Conservation (phyloP, 1,140 invertebrate species). For the Capitella teleta region DNA sequence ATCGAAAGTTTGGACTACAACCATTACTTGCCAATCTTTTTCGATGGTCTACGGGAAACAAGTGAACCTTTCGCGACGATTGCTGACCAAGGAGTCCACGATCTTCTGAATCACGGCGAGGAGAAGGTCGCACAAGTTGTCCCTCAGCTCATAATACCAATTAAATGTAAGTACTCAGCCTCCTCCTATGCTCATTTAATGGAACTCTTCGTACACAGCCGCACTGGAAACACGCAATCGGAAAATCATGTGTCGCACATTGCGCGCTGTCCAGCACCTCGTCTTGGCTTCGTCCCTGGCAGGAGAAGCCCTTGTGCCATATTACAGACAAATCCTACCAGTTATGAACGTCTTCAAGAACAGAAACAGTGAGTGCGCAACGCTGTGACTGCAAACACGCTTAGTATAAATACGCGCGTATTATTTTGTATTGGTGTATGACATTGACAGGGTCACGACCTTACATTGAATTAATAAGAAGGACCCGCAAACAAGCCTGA, state of each 20-base stretch:
- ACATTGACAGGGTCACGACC: no score
- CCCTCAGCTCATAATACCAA: conserved; percentile 81
- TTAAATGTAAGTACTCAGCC: conserved; percentile 61
- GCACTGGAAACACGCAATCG: conserved; percentile 69
- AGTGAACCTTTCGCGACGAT: conserved; percentile 79
- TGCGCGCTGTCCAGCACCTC: conserved; percentile 69
- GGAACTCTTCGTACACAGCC: conserved; percentile 47
- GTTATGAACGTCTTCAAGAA: conserved; percentile 80
- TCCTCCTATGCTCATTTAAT: neutral
- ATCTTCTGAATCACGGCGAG: conserved; percentile 70
- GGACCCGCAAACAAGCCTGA: no score
- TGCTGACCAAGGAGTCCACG: conserved; percentile 72
- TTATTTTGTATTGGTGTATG: no score
- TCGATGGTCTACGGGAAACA: conserved; percentile 78
- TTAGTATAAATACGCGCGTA: no score
- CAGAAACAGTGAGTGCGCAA: conserved; percentile 61
- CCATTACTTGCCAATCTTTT: conserved; percentile 86
- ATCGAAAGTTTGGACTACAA: conserved; percentile 82
- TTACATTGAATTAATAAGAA: no score
- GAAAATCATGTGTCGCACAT: conserved; percentile 60
- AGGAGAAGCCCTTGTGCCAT: conserved; percentile 82
- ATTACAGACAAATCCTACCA: conserved; percentile 83
- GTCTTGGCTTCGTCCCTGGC: conserved; percentile 66
- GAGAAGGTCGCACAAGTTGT: conserved; percentile 76
- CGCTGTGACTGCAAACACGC: no score